Base-by-base conservation (phyloP, 1,140 invertebrate species). In the Pectinophora gossypiella region DNA sequence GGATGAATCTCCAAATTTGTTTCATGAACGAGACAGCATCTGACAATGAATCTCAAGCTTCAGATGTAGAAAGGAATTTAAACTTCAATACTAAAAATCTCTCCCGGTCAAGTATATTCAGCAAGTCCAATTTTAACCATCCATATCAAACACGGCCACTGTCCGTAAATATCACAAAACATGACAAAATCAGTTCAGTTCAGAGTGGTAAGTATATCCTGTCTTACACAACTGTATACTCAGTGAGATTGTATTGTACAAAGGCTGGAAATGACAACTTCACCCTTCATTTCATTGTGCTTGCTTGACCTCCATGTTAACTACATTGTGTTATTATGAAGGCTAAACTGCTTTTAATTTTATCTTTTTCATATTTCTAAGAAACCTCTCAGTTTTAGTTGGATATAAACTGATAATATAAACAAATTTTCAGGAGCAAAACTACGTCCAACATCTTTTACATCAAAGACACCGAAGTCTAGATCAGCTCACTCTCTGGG, bases 11-110 rank as follows among this genome's bases (percentile, higher is more conserved):
- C 13, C 96, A 98, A 90, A 97, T 97, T 66, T 96, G 96, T 89
- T 97, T 97, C 84, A 95, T 98, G 95, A 98, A 98, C 82, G 96
- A 98, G 74, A 94, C 94, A 40, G 93, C 93, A 13, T 96, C 94
- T 43, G 95, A 96, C 69, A 93, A 90, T 57, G 94, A 95, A 76
- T 94, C 93, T 45, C 92, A 92, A 32, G 89, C 88, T 44, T 94
- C 92, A 22, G 93, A 95, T 59, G 88, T 89, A 51, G 93, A 94
- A 59, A 86, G 68, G 78, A 85, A 78, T 80, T 45, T 80, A 61
- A 77, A 78, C 71, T 63, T 52, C 59, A 73, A 65, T 66, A 77
- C 63, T 65, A 82, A 78, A 73, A 82, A 69, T 65, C 69, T 74
- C 51, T 76, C 80, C 49, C 64, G 64, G 48, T 71, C 81, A 57